Conservation (phyloP, 2,113 vertebrate genomes). For the Piaya cayana region DNA sequence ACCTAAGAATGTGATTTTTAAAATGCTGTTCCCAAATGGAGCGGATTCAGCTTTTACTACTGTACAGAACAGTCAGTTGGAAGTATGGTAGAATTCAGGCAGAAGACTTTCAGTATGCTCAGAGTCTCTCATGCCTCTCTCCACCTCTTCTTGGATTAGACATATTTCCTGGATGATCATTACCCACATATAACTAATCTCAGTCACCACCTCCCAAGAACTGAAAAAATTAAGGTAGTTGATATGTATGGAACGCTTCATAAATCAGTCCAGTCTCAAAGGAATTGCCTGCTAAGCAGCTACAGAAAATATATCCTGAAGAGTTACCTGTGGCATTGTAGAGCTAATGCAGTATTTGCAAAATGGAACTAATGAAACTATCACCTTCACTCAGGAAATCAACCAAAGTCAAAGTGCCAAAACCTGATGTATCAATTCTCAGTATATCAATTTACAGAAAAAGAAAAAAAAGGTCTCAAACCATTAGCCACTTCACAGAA, state of each 20-base stretch:
- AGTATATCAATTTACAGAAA: neutral
- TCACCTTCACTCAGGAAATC: neutral
- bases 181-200: conserved; percentile 32
- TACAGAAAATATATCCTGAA: neutral
- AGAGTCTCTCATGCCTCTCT: neutral
- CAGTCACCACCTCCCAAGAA: conserved; percentile 34
- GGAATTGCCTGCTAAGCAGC: neutral
- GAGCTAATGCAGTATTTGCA: neutral
- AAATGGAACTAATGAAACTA: neutral
- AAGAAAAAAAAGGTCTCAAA: neutral
- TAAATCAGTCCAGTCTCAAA: conserved; percentile 3
- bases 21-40: neutral
- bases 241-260: conserved; percentile 19
- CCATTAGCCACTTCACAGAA: neutral
- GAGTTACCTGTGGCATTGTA: neutral
- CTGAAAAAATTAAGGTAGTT: conserved; percentile 31
- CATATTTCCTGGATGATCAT: conserved; percentile 48
- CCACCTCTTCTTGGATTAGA: conserved; percentile 17
- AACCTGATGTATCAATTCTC: neutral
- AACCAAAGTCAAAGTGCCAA: neutral
- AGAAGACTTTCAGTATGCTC: neutral
- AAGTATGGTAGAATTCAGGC: conserved; percentile 16
- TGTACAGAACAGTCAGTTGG: neutral
- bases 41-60: neutral
- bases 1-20: neutral